Evolutionary conservation across 2,888 invertebrate genomes (phyloP).

Genomic region (Drosophila affinis): DNA sequence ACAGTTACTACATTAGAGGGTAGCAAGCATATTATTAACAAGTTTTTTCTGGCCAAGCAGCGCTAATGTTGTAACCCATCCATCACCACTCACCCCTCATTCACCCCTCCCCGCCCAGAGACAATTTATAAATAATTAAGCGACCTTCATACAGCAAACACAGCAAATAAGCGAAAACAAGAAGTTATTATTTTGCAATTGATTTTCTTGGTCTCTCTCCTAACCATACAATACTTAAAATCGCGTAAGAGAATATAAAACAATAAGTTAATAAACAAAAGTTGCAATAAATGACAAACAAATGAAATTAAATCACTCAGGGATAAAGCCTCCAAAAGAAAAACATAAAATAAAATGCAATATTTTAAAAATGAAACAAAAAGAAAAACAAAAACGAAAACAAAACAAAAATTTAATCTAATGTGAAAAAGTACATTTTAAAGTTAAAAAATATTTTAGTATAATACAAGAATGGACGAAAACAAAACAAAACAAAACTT

Average conservation of each 20-base stretch:
- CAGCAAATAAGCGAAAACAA: slow-evolving; percentile 10
- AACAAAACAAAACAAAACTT: slow-evolving; percentile 43
- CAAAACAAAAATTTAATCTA: slow-evolving; percentile 63
- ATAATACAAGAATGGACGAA: slow-evolving; percentile 53
- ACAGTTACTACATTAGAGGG: slow-evolving; percentile 64
- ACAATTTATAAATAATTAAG: slow-evolving; percentile 61
- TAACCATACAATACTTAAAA: slow-evolving; percentile 57
- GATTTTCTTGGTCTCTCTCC: slow-evolving; percentile 55
- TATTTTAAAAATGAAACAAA: slow-evolving; percentile 71
- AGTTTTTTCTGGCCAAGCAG: slow-evolving; percentile 25
- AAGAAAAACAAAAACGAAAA: slow-evolving; percentile 71
- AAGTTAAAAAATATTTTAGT: slow-evolving; percentile 74
- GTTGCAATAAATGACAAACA: slow-evolving; percentile 80
- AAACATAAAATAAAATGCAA: slow-evolving; percentile 69
- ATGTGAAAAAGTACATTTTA: slow-evolving; percentile 65
- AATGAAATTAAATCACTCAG: slow-evolving; percentile 83
- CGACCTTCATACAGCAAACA: slow-evolving; percentile 54
- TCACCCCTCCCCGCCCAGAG: not conserved
- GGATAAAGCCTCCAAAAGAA: slow-evolving; percentile 84
- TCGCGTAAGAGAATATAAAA: slow-evolving; percentile 72
- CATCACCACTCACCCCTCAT: not conserved
- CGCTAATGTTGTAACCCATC: slow-evolving; percentile 17
- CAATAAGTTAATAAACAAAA: slow-evolving; percentile 77
- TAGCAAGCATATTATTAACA: slow-evolving; percentile 59
- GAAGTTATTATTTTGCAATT: slow-evolving; percentile 42